Percentiles rank a stretch among this genome's conserved stretches.
Conservation (phyloP, 2,113 vertebrate species). For the Tiliqua scincoides region DNA sequence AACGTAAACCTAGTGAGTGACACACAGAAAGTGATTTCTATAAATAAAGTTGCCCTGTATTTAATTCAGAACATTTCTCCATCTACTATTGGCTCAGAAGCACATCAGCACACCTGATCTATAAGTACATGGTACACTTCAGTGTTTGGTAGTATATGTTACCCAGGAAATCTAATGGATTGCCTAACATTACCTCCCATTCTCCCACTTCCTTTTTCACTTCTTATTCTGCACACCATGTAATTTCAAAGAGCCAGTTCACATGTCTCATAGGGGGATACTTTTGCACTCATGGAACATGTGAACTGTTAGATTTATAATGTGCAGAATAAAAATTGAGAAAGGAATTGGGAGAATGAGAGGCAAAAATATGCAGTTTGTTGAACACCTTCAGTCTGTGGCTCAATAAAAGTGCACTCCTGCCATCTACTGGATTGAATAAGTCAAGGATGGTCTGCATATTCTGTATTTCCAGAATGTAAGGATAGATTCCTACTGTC, state of each 20-base stretch:
- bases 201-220: too few species aligned
- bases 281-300: not conserved
- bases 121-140: not conserved
- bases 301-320: not conserved
- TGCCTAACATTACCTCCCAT: too few species aligned
- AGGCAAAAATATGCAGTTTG: not conserved
- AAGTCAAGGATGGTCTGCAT: not conserved
- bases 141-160: not conserved
- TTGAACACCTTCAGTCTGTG: not conserved
- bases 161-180: not conserved
- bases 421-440: constrained; percentile 34
- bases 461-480: not conserved
- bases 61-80: not conserved
- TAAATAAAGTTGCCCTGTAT: not conserved
- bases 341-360: not conserved
- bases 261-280: too few species aligned
- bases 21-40: not conserved
- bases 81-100: not conserved
- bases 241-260: too few species aligned
- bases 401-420: constrained; percentile 7
- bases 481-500: not conserved
- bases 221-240: too few species aligned
- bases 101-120: not conserved
- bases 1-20: not conserved
- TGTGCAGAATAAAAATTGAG: not conserved